Conservation (phyloP, 2,797 vertebrate species). For the Rhinatrema bivittatum region DNA sequence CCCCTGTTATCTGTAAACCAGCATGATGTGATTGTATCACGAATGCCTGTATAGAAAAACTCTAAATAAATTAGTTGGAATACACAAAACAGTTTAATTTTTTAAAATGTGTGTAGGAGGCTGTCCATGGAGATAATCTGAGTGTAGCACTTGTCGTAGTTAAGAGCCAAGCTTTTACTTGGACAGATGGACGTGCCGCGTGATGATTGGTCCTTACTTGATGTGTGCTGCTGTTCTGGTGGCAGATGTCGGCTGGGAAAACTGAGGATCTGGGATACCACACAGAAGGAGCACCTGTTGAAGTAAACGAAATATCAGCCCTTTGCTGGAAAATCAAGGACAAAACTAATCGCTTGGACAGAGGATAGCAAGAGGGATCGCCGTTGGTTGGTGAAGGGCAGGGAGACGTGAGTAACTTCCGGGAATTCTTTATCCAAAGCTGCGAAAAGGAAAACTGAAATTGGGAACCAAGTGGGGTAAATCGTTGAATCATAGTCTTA, state of each 20-base stretch:
- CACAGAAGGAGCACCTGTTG: constrained; percentile 88
- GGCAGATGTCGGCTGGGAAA: constrained; percentile 85
- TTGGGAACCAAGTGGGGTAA: too few relatives aligned
- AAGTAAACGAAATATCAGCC: constrained; percentile 96
- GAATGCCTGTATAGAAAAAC: too few relatives aligned
- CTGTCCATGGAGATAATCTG: too few relatives aligned
- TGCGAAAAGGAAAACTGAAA: too few relatives aligned
- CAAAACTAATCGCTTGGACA: constrained; percentile 92
- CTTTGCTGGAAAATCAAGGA: constrained; percentile 85
- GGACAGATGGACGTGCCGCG: constrained; percentile 13
- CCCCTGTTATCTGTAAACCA: too few relatives aligned
- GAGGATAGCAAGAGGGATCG: constrained; percentile 92
- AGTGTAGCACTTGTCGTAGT: fast-evolving
- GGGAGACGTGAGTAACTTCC: constrained; percentile 78
- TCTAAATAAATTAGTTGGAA: too few relatives aligned
- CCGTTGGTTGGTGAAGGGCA: constrained; percentile 85
- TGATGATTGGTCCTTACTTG: constrained; percentile 11
- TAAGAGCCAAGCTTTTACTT: not conserved
- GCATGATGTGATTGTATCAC: too few relatives aligned
- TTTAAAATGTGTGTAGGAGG: too few relatives aligned
- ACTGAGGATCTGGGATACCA: constrained; percentile 96
- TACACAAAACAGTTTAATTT: too few relatives aligned
- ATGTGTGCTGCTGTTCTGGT: constrained; percentile 22
- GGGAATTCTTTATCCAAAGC: not conserved
- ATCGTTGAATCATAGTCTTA: too few relatives aligned